These are phyloP conservation scores for Chamaedrilus cognettii DNA, from an alignment of 2,888 invertebrate genomes.

Conservation along the genomic window DNA sequence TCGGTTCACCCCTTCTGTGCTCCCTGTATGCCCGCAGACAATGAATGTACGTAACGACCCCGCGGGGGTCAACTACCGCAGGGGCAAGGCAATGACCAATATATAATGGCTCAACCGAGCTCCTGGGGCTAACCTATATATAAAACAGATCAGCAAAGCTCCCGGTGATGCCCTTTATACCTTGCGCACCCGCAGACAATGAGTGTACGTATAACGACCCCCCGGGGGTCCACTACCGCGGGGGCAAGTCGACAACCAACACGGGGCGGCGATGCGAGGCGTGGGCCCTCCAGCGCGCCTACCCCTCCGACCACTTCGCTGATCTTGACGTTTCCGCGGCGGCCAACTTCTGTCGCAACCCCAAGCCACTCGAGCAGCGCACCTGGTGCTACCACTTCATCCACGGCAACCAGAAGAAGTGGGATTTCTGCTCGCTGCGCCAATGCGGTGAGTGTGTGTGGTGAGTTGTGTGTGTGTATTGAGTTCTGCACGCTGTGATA, in stretches of 20 bases:
- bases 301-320: conserved; percentile 29
- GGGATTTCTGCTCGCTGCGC: conserved; percentile 31
- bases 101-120: no score
- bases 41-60: conserved; percentile 34
- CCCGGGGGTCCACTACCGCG: conserved; percentile 25
- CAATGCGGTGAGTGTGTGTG: conserved; percentile 34
- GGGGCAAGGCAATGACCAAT: conserved; percentile 22
- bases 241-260: conserved; percentile 22
- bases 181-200: no score
- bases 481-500: no score
- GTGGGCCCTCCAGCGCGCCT: conserved; percentile 32
- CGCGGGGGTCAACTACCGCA: conserved; percentile 24
- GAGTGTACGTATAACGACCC: conserved; percentile 35
- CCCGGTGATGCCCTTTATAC: no score
- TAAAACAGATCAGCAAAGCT: no score
- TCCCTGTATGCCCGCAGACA: conserved; percentile 30
- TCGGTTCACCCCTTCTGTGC: not conserved
- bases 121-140: no score
- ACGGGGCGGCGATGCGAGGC: conserved; percentile 24
- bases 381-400: conserved; percentile 34
- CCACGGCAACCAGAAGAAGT: conserved; percentile 9
- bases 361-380: conserved; percentile 23
- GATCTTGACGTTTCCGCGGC: conserved; percentile 23
- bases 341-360: conserved; percentile 36
- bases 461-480: no score